A percentile compares a stretch with the other conserved stretches of the same genome.
Conservation (phyloP, 2,888 invertebrate genomes). For the Caenorhabditis becei region DNA sequence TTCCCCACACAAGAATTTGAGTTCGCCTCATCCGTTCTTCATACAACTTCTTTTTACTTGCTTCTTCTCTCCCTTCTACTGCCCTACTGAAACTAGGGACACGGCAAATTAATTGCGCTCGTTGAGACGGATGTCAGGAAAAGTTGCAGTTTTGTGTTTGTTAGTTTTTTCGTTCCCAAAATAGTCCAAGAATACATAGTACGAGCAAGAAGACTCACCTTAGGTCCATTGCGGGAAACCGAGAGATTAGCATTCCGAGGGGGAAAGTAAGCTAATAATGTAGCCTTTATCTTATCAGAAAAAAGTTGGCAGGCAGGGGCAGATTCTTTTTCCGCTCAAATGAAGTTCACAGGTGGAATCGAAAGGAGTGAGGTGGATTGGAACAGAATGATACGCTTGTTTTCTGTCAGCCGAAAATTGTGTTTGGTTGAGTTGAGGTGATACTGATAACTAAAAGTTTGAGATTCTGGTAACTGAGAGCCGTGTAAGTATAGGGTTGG, state of each 20-base stretch:
- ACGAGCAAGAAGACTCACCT: slow-evolving; percentile 49
- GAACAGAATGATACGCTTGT: slow-evolving; percentile 44
- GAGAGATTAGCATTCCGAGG: slow-evolving; percentile 51
- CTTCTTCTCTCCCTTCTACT: background rate
- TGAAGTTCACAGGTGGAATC: slow-evolving; percentile 46
- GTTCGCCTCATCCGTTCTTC: slow-evolving; percentile 6
- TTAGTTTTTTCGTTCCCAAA: background rate
- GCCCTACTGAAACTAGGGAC: background rate
- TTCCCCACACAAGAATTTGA: background rate
- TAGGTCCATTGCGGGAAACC: slow-evolving; percentile 35
- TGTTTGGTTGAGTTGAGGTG: slow-evolving; percentile 10
- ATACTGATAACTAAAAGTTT: slow-evolving; percentile 6
- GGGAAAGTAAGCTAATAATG: background rate
- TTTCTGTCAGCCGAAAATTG: slow-evolving; percentile 15
- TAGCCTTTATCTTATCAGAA: slow-evolving; percentile 1
- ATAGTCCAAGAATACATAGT: slow-evolving; percentile 21
- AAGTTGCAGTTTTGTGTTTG: background rate
- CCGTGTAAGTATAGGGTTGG: slow-evolving; percentile 28
- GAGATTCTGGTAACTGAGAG: slow-evolving; percentile 12
- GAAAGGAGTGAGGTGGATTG: slow-evolving; percentile 36
- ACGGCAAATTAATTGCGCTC: background rate
- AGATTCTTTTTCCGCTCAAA: slow-evolving; percentile 22
- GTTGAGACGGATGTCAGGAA: slow-evolving; percentile 7
- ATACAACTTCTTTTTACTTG: background rate
- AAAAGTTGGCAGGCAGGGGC: background rate